These are phyloP conservation scores for Acarapis woodi DNA, from an alignment of 1,140 invertebrate species.

Conservation along the genomic window DNA sequence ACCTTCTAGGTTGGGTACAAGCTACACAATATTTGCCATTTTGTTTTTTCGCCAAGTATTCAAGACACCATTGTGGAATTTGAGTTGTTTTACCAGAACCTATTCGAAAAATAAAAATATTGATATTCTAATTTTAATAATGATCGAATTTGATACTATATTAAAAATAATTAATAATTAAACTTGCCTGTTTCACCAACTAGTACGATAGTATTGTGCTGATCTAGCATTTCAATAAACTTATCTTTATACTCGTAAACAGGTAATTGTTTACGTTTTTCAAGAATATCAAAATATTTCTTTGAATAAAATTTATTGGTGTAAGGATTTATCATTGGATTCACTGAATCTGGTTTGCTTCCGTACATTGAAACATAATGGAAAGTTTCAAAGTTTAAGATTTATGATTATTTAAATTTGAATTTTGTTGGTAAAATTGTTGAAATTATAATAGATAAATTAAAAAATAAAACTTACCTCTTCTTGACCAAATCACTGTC, in stretches of 20 bases:
- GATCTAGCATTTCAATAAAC: conserved; percentile 65
- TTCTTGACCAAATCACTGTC: too few relatives aligned
- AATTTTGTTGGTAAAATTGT: too few relatives aligned
- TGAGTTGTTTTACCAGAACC: conserved; percentile 92
- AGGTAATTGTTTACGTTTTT: conserved; percentile 60
- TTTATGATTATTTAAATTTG: too few relatives aligned
- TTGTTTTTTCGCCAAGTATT: conserved; percentile 41
- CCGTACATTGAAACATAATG: too few relatives aligned
- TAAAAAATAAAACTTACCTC: too few relatives aligned
- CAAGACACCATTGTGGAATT: conserved; percentile 57
- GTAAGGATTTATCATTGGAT: conserved; percentile 29
- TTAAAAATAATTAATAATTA: too few relatives aligned
- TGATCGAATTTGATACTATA: too few relatives aligned
- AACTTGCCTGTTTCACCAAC: conserved; percentile 90
- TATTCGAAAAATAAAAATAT: too few relatives aligned
- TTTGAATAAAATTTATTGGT: conserved; percentile 43
- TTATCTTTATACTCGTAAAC: conserved; percentile 93
- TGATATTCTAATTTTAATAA: too few relatives aligned
- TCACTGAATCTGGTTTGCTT: too few relatives aligned
- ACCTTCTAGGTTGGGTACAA: conserved; percentile 83
- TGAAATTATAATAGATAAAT: too few relatives aligned
- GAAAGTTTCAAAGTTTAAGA: too few relatives aligned
- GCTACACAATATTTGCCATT: conserved; percentile 43
- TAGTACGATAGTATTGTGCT: conserved; percentile 68
- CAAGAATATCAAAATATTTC: conserved; percentile 16